Evolutionary conservation across 2,888 invertebrate genomes (phyloP), one percentile per base, ranked within the genome.

Genomic region (Pachydiplax longipennis): DNA sequence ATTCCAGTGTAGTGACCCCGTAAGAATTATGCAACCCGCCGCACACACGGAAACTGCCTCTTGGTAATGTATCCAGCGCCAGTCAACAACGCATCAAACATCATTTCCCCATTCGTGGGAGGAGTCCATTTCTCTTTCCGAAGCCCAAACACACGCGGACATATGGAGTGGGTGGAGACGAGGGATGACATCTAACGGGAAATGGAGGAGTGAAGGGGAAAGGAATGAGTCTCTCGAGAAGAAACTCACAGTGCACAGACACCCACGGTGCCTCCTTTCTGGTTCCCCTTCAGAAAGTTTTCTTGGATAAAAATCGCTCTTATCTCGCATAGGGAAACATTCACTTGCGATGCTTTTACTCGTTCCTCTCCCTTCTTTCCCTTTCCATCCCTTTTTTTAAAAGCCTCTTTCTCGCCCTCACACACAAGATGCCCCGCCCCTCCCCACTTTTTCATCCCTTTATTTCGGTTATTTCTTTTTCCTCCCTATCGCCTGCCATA

Each of bases 281-380:
- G n/a, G 80, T 37, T 25, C 35, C 35, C 80, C 40, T 44, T 37
- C 37, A 37, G 61, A 87, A 87, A 87, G 61, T 87, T 87, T 73
- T n/a, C 61, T 37, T 5, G 87, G 87, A 87, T 87, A 65, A 87
- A 65, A 87, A 87, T 87, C 87, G 37, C 65, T 58, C 87, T 87
- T 87, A 87, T 87, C 87, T 87, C 61, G 35, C 61, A 37, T n/a
- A 31, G 35, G 87, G 61, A 58, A 87, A 87, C 61, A 25, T 58
- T 61, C 87, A 22, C 58, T 37, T 31, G 58, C 37, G 65, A 87
- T 65, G 87, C 87, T 87, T 87, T 87, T 87, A 87, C 87, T 35
- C 87, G 12, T 37, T 37, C 61, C 83, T 35, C 35, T 22, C 83
- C 83, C 53, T 15, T n/a, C 22, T 37, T 37, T 44, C 40, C 37